A percentile compares a stretch with the other conserved stretches of the same genome.
phyloP scores from a whole-genome alignment of 1,140 invertebrate species.

The Phortica variegata region DNA sequence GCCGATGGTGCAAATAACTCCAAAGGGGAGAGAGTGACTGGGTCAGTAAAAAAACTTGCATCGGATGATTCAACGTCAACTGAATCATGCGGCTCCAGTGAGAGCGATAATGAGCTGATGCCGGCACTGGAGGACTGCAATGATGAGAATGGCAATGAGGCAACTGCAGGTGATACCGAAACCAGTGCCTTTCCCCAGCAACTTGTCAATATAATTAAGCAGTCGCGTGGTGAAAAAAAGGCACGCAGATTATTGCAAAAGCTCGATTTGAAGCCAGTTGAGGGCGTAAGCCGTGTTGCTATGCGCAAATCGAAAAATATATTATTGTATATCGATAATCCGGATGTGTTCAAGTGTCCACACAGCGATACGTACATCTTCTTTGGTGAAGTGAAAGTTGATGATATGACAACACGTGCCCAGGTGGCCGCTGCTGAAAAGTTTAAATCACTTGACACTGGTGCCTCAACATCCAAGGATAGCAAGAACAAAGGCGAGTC shows the following conservation, averaged over 20 bases:
- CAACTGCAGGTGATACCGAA: not conserved
- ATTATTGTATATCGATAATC: slow-evolving; percentile 25
- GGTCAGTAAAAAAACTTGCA: not conserved
- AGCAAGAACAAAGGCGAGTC: too few relatives aligned
- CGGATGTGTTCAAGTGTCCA: slow-evolving; percentile 28
- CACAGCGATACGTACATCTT: slow-evolving; percentile 23
- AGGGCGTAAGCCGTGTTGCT: slow-evolving; percentile 25
- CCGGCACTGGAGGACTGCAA: not conserved
- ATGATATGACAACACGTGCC: slow-evolving; percentile 14
- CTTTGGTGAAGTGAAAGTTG: slow-evolving; percentile 28
- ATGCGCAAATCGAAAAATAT: slow-evolving; percentile 37
- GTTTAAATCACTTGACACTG: not conserved
- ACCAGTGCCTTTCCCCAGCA: not conserved
- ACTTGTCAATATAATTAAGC: not conserved
- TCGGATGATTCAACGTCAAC: not conserved
- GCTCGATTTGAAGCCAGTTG: slow-evolving; percentile 26
- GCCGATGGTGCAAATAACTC: not conserved
- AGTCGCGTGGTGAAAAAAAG: slow-evolving; percentile 36
- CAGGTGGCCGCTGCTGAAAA: not conserved
- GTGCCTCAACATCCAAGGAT: not conserved
- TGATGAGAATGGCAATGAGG: not conserved
- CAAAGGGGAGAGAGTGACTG: not conserved
- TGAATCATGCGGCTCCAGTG: not conserved
- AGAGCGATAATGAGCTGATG: slow-evolving; percentile 16
- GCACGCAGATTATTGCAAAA: slow-evolving; percentile 34